These are phyloP conservation scores for Petrocephalus schoutedeni DNA, from an alignment of 2,797 vertebrate genomes.

Conservation along the genomic window DNA sequence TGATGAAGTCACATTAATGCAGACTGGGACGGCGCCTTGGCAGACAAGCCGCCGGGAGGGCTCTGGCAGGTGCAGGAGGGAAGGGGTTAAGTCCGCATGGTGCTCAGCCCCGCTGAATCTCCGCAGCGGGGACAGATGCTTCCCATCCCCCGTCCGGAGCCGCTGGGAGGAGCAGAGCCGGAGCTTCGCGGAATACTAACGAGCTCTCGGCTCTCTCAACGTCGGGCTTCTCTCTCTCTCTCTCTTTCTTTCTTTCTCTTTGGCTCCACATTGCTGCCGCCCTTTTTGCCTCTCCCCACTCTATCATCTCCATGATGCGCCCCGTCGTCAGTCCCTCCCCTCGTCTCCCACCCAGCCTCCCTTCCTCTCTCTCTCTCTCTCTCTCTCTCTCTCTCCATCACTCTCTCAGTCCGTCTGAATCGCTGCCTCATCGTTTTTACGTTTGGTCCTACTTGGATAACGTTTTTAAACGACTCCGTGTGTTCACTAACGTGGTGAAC, in stretches of 20 bases:
- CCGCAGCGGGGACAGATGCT: slow-evolving; percentile 80
- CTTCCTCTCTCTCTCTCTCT: not conserved
- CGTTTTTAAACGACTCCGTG: not conserved
- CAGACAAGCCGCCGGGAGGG: not conserved
- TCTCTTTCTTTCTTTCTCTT: not conserved
- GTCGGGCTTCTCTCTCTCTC: not conserved
- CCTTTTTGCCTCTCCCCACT: not conserved
- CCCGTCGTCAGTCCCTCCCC: not conserved
- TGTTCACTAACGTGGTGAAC: not conserved
- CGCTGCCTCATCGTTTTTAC: slow-evolving; percentile 1
- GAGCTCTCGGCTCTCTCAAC: slow-evolving; percentile 58
- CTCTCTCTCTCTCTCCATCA: not conserved
- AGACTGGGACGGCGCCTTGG: not conserved
- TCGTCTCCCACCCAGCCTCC: not conserved
- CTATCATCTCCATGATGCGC: not conserved
- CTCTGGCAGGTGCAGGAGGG: slow-evolving; percentile 24
- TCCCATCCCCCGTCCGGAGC: slow-evolving; percentile 73
- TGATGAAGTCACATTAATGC: not conserved
- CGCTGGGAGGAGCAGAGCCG: slow-evolving; percentile 69
- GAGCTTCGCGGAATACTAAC: slow-evolving; percentile 82
- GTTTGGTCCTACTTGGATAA: not conserved
- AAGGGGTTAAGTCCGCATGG: slow-evolving; percentile 57
- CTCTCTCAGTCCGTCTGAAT: not conserved
- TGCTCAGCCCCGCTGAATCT: slow-evolving; percentile 54
- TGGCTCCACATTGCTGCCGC: slow-evolving; percentile 62